Evolutionary conservation across 2,888 invertebrate genomes (phyloP), one percentile per base, ranked within the genome.

Genomic region (Apomyelois bistriatella): DNA sequence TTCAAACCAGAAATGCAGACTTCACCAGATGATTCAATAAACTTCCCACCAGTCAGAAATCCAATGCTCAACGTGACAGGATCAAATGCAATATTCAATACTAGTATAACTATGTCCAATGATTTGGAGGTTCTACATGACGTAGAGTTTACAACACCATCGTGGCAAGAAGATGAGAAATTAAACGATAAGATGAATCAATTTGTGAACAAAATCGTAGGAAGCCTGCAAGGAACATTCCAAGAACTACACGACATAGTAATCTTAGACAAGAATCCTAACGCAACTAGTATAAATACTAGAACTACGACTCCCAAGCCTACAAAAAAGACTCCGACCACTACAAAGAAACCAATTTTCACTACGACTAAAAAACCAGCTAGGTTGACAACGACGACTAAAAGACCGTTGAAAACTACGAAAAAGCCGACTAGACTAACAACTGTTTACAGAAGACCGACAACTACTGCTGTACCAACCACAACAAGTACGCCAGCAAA

Each of bases 21-120:
- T 0, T 92, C 93, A 0, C 91, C 93, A 0, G 94, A 95, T 66
- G 94, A 96, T 58, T 82, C 93, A 16, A 93, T 94, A 35, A 96
- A 96, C 65, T 97, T 97, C 85, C 96, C 96, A 12, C 96, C 96
- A 0, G 96, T 96, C 0, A 91, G 96, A 46, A 96, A 96, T 76
- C 96, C 96, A 0, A 94, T 96, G 83, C 82, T 96, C 0, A 96
- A 96, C 58, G 93, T 93, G 64, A 94, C 95, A 0, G 89, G 91
- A 0, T 89, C 92, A 0, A 87, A 91, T 17, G 79, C 91, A 0
- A 62, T 86, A 0, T 91, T 75, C 48, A 91, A 91, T 46, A 85
- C 90, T 3, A 91, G 87, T 17, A 76, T 91, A n/a, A 82, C 92
- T 0, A 82, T 92, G 60, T 85, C 91, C 3, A 91, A 92, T 1